Percentiles rank a stretch among this genome's conserved stretches.
Conservation (phyloP, 2,113 vertebrate species). For the Cygnus atratus region DNA sequence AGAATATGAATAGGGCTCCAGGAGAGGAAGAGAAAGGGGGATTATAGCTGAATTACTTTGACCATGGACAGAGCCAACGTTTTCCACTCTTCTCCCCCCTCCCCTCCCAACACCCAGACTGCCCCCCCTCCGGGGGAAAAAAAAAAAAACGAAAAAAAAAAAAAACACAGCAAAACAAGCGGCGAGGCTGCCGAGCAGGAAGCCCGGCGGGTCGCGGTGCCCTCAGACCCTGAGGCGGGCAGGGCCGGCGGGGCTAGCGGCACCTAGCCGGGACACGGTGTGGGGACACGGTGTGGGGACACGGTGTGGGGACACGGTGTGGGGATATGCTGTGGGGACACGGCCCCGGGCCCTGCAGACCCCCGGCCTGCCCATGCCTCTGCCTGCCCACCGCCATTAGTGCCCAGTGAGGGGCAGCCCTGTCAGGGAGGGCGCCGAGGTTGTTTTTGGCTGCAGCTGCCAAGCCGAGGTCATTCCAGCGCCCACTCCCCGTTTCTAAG, state of each 20-base stretch:
- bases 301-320: no score
- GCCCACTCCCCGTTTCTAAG: background rate
- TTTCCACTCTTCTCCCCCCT: slow-evolving; percentile 64
- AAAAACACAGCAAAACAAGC: slow-evolving; percentile 20
- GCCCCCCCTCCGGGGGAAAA: background rate
- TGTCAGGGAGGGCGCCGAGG: background rate
- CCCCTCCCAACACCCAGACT: slow-evolving; percentile 46
- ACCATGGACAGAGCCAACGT: slow-evolving; percentile 90
- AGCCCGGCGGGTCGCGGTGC: background rate
- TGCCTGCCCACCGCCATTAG: no score
- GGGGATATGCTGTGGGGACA: no score
- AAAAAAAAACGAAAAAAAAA: background rate
- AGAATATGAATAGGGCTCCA: slow-evolving; percentile 99
- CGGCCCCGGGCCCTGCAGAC: no score
- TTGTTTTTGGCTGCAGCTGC: background rate
- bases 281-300: background rate
- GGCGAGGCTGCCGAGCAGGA: background rate
- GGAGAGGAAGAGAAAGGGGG: slow-evolving; percentile 95
- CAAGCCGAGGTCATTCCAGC: background rate
- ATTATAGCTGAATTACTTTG: slow-evolving; percentile 97
- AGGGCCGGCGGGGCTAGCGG: background rate
- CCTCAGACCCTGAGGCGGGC: background rate
- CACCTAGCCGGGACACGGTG: background rate
- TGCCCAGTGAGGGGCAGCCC: background rate
- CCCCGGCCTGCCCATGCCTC: no score